phyloP scores from a whole-genome alignment of 2,797 vertebrate genomes.

The Clangula hyemalis region DNA sequence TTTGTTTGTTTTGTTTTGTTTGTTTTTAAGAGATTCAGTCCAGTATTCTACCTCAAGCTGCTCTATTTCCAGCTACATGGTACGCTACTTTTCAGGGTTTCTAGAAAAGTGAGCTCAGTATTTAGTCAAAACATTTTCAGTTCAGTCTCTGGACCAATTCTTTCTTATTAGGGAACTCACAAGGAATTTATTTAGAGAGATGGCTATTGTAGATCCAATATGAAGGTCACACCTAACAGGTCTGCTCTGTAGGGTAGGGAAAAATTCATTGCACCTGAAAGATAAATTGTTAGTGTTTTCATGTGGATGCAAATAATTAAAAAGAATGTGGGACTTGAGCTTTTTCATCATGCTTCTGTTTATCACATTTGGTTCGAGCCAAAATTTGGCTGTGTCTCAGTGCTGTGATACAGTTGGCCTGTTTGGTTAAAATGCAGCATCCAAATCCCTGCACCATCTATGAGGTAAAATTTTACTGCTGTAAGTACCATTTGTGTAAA shows the following conservation, averaged over 20 bases:
- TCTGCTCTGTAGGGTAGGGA: not conserved
- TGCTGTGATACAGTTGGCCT: not conserved
- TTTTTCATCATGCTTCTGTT: not conserved
- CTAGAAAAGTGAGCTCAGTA: not conserved
- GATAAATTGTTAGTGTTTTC: not conserved
- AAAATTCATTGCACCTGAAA: not conserved
- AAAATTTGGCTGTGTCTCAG: not conserved
- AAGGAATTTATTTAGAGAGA: not conserved
- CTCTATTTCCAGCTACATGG: not conserved
- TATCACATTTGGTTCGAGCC: not conserved
- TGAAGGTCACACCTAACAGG: not conserved
- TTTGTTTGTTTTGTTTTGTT: not conserved
- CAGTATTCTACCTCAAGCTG: not conserved
- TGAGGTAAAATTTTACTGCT: not conserved
- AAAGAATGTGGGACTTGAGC: not conserved
- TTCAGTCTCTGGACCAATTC: not conserved
- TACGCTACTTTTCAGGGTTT: not conserved
- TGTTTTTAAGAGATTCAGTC: not conserved
- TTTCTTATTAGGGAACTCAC: not conserved
- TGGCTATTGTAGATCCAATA: not conserved
- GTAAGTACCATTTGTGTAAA: not conserved
- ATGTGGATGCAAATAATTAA: not conserved
- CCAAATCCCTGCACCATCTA: not conserved
- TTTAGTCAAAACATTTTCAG: not conserved
- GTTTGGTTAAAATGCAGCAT: not conserved